A percentile compares a stretch with the other conserved stretches of the same genome.
phyloP scores from a whole-genome alignment of 1,140 invertebrate species.

The Antheraea mylitta region DNA sequence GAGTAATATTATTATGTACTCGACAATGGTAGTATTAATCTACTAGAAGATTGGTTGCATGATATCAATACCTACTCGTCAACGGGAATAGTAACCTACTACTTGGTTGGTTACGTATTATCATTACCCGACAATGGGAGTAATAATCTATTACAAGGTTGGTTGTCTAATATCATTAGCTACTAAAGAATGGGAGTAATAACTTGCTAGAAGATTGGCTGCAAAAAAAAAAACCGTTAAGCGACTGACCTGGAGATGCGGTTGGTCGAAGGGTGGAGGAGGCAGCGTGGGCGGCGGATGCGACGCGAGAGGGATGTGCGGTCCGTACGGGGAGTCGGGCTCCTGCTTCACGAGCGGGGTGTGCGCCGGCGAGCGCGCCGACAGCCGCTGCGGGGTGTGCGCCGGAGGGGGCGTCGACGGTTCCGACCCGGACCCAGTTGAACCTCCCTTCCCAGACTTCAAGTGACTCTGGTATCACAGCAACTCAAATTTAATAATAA shows the following conservation, averaged over 20 bases:
- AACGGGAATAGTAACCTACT: too few relatives aligned
- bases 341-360: conserved; percentile 53
- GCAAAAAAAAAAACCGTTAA: background rate
- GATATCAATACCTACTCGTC: too few relatives aligned
- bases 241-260: conserved; percentile 55
- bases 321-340: conserved; percentile 36
- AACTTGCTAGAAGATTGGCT: too few relatives aligned
- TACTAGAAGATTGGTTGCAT: too few relatives aligned
- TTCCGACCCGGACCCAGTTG: conserved; percentile 80
- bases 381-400: conserved; percentile 48
- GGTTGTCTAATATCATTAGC: too few relatives aligned
- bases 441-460: conserved; percentile 81
- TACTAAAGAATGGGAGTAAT: too few relatives aligned
- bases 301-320: conserved; percentile 28
- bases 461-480: conserved; percentile 35
- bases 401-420: conserved; percentile 76
- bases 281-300: conserved; percentile 41
- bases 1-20: too few relatives aligned
- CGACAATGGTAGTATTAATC: too few relatives aligned
- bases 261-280: conserved; percentile 53
- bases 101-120: too few relatives aligned
- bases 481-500: too few relatives aligned
- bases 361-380: conserved; percentile 51
- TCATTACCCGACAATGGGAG: too few relatives aligned
- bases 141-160: too few relatives aligned